phyloP scores from a whole-genome alignment of 64 coral and sea anemone species.

The Catalaphyllia jardinei region DNA sequence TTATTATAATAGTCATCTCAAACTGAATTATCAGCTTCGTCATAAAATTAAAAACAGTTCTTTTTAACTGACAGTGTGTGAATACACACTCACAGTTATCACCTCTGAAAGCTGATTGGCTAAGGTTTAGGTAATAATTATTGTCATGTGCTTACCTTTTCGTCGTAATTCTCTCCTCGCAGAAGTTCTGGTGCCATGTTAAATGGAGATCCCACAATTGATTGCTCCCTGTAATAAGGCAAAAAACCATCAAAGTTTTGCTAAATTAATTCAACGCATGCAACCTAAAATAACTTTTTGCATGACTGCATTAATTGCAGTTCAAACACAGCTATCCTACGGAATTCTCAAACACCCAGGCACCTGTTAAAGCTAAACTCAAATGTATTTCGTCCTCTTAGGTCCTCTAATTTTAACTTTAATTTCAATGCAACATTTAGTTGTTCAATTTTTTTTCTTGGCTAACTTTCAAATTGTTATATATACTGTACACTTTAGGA shows the following conservation, averaged over 20 bases:
- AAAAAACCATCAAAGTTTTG: not conserved
- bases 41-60: not conserved
- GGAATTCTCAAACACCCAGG: no score
- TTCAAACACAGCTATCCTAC: no score
- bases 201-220: constrained; percentile 79
- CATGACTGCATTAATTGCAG: no score
- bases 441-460: no score
- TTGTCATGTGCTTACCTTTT: constrained; percentile 55
- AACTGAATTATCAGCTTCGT: not conserved
- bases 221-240: constrained; percentile 33
- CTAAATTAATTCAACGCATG: not conserved
- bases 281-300: no score
- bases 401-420: no score
- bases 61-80: not conserved
- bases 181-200: constrained; percentile 96
- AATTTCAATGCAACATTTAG: no score
- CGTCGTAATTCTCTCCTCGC: constrained; percentile 81
- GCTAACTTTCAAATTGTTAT: no score
- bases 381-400: no score
- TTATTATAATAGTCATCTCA: no score
- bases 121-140: not conserved
- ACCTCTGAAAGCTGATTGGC: not conserved
- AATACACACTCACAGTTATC: not conserved
- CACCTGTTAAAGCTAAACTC: no score
- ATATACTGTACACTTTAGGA: no score